phyloP scores from a whole-genome alignment of 2,888 invertebrate species.

The Eupeodes luniger region DNA sequence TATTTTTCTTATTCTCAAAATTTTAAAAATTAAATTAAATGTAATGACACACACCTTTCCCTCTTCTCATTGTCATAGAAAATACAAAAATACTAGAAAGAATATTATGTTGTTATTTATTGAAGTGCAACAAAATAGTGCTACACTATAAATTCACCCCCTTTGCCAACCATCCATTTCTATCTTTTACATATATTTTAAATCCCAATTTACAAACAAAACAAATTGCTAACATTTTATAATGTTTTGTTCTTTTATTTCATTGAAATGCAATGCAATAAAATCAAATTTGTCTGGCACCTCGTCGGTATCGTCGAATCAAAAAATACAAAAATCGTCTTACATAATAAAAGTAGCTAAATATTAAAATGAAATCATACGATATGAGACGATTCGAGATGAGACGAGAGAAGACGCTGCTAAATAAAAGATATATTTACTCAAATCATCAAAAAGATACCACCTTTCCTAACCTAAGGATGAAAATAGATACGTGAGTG shows the following conservation, averaged over 20 bases:
- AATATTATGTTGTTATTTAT: neutral
- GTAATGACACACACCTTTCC: neutral
- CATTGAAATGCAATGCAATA: neutral
- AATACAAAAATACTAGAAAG: neutral
- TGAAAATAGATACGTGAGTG: conserved; percentile 15
- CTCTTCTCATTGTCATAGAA: neutral
- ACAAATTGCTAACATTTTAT: conserved; percentile 47
- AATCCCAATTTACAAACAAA: neutral
- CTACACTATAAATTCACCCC: neutral
- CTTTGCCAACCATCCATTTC: neutral
- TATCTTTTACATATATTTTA: too few species aligned
- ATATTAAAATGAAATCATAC: conserved; percentile 66
- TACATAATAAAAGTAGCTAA: conserved; percentile 60
- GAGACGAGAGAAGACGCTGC: too few species aligned
- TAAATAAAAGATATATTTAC: conserved; percentile 14
- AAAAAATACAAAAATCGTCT: conserved; percentile 49
- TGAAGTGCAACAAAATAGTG: neutral
- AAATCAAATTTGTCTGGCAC: conserved; percentile 58
- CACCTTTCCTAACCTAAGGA: conserved; percentile 32
- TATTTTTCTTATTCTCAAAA: neutral
- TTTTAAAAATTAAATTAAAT: neutral
- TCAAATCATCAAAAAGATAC: conserved; percentile 45
- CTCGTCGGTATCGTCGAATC: conserved; percentile 31
- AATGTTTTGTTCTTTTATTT: conserved; percentile 29
- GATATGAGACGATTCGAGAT: conserved; percentile 16